Evolutionary conservation across 1,140 invertebrate species (phyloP), one percentile per base, ranked within the genome.

Genomic region (Eulimnadia texana): DNA sequence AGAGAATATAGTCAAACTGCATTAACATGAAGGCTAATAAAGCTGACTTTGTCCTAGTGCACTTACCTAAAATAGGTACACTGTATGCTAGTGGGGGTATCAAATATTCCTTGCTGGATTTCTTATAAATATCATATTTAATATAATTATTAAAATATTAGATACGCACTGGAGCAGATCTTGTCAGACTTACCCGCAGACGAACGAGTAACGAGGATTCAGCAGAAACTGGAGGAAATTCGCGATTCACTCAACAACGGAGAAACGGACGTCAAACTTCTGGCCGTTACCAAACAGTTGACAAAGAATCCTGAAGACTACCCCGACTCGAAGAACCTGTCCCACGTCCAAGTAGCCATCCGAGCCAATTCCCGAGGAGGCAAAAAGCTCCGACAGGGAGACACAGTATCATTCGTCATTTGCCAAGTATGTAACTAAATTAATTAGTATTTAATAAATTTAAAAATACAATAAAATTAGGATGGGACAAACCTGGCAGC

Each of bases 221-320:
- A 90, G 66, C 75, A 71, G 76, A 86, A 79, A 66, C 76, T 79
- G 62, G 73, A 63, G 53, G 72, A 74, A 67, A 71, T 93, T 1
- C 79, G 80, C 53, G 77, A 82, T 16, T 80, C 85, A 70, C 77
- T 95, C 16, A 78, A 82, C 25, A 76, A 75, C 24, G 77, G 79
- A 58, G 79, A 81, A 68, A 80, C 93, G 24, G 83, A 89, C 0
- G 62, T 95, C 0, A 81, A 84, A 0, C 75, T 89, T 19, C 81
- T 93, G 59, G 81, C 87, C 3, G 96, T 99, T 63, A 93, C 90
- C 1, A 98, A 98, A 79, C 90, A 95, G 74, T 74, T 99, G 16
- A 96, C 93, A 0, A 97, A 95, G 74, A 85, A 93, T 72, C 94
- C 95, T 0, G 84, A 86, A 64, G 88, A 96, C 64, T 99, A 99